A percentile compares a stretch with the other conserved stretches of the same genome.
Evolutionary conservation across 2,797 vertebrate species (phyloP).

Genomic region (Muscicapa striata): DNA sequence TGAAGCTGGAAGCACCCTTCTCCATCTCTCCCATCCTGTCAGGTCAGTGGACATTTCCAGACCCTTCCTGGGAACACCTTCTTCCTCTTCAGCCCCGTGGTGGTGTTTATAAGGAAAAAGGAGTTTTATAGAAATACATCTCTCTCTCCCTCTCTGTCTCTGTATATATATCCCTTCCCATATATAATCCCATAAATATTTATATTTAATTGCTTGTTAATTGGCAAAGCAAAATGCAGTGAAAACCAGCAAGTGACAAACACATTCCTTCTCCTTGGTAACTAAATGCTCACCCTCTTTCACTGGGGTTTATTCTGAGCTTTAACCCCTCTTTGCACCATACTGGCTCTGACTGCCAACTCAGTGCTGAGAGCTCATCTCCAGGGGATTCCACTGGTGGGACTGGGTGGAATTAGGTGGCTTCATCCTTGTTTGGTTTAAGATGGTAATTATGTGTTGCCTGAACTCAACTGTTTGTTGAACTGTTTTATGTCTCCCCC

Average conservation of each 20-base stretch:
- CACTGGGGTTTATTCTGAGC: background rate
- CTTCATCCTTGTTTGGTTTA: background rate
- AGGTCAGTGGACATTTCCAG: background rate
- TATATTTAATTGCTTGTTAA: background rate
- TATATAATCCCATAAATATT: background rate
- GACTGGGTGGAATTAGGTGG: background rate
- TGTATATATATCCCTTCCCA: background rate
- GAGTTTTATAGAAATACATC: background rate
- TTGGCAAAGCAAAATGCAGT: background rate
- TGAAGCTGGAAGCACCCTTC: background rate
- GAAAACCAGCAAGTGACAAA: background rate
- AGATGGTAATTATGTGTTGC: background rate
- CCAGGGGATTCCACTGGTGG: background rate
- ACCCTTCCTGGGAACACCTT: background rate
- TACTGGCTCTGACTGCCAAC: background rate
- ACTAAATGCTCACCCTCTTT: background rate
- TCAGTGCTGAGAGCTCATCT: background rate
- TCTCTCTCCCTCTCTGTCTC: rapidly evolving
- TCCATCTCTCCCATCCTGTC: background rate
- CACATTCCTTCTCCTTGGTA: background rate
- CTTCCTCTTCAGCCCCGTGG: background rate
- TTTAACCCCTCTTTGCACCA: background rate
- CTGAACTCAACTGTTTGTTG: background rate
- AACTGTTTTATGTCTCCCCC: background rate
- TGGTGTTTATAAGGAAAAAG: background rate